Percentiles rank a stretch among this genome's conserved stretches.
Conservation (phyloP, 2,113 vertebrate species). For the Antennarius striatus region DNA sequence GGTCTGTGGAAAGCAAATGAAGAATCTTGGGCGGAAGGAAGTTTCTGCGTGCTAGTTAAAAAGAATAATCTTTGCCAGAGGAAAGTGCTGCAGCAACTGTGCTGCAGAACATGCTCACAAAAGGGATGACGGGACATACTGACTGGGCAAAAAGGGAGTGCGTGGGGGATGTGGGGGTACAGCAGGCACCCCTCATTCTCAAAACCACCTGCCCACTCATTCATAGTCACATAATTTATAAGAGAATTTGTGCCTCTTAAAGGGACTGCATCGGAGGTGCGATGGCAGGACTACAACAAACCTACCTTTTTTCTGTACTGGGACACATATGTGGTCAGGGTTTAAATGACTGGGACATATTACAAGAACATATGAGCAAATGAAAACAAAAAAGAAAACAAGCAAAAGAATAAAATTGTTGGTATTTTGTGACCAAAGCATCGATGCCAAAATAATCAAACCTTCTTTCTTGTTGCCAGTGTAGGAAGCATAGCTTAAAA, state of each 20-base stretch:
- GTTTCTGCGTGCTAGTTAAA: conserved; percentile 99
- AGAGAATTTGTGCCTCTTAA: conserved; percentile 86
- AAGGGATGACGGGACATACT: conserved; percentile 89
- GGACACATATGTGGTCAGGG: conserved; percentile 84
- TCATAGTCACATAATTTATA: conserved; percentile 83
- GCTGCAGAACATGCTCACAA: conserved; percentile 99
- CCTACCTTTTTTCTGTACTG: conserved; percentile 96
- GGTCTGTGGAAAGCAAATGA: conserved; percentile 97
- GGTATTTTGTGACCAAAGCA: conserved; percentile 99
- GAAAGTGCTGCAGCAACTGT: conserved; percentile 98
- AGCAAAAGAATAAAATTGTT: conserved; percentile 81
- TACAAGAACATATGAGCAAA: conserved; percentile 79
- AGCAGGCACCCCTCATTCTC: conserved; percentile 52
- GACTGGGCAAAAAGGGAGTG: conserved; percentile 59
- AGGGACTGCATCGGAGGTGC: conserved; percentile 95
- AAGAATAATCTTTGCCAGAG: conserved; percentile 99
- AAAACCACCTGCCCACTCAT: conserved; percentile 62
- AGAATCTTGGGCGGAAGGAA: conserved; percentile 98
- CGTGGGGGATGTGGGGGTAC: conserved; percentile 36
- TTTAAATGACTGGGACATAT: conserved; percentile 87
- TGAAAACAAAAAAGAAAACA: conserved; percentile 77
- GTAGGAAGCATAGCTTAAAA: conserved; percentile 69
- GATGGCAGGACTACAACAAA: conserved; percentile 96
- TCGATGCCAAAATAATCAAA: conserved; percentile 97
- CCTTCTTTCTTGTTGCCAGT: conserved; percentile 69